Conservation (phyloP, 2,797 vertebrate species). For the Lithobates pipiens region DNA sequence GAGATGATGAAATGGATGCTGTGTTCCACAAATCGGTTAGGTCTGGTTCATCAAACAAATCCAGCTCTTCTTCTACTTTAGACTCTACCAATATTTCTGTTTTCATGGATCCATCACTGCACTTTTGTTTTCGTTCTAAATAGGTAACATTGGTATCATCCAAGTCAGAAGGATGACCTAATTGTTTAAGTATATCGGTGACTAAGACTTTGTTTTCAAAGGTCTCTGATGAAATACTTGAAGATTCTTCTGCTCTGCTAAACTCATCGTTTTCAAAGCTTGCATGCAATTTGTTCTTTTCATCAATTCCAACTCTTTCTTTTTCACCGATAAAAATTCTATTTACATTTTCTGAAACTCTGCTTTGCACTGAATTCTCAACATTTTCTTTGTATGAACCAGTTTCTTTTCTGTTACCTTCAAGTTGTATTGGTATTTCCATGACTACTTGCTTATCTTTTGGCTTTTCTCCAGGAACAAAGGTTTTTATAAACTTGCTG, state of each 20-base stretch:
- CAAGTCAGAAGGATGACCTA: constrained; percentile 81
- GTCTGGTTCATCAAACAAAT: constrained; percentile 76
- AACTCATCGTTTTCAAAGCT: constrained; percentile 49
- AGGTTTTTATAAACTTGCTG: constrained; percentile 80
- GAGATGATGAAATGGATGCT: constrained; percentile 77
- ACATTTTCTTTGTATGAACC: not conserved
- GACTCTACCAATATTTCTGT: constrained; percentile 88
- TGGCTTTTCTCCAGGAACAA: constrained; percentile 1
- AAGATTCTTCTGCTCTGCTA: constrained; percentile 22
- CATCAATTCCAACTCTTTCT: not conserved
- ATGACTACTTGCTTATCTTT: not conserved
- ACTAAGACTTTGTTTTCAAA: constrained; percentile 79
- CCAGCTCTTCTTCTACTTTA: constrained; percentile 84
- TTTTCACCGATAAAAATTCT: constrained; percentile 16
- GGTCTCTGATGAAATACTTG: constrained; percentile 66
- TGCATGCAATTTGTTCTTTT: constrained; percentile 38
- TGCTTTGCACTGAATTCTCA: not conserved
- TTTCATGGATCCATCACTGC: constrained; percentile 83
- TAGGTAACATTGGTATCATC: constrained; percentile 85
- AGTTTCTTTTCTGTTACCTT: constrained; percentile 5
- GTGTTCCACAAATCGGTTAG: constrained; percentile 78
- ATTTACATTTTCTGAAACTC: not conserved
- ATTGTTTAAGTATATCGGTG: constrained; percentile 88
- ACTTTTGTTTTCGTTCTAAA: constrained; percentile 79
- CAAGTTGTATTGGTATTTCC: constrained; percentile 34